Conservation (phyloP, 2,113 vertebrate species). For the Cacatua alba region DNA sequence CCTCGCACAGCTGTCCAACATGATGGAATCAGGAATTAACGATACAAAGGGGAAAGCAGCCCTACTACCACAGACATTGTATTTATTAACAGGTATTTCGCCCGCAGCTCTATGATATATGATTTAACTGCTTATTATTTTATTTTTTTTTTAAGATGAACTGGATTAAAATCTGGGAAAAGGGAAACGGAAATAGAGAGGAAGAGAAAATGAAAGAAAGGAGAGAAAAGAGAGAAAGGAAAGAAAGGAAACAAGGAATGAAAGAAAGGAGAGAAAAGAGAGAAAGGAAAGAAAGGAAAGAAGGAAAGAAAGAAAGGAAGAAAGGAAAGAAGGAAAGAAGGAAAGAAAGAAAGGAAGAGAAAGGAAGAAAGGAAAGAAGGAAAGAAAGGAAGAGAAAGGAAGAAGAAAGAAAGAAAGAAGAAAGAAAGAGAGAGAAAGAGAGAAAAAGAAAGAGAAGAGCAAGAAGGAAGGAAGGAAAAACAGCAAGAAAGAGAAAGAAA, state of each 20-base stretch:
- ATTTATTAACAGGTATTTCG: not conserved
- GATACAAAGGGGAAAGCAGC: not conserved
- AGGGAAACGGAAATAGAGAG: not conserved
- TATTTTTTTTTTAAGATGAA: not conserved
- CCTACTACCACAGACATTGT: not conserved
- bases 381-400: too few relatives aligned
- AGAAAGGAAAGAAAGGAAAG: too few relatives aligned
- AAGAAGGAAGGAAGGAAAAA: not conserved
- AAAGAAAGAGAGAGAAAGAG: rapidly evolving
- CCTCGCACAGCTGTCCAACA: not conserved
- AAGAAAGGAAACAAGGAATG: too few relatives aligned
- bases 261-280: too few relatives aligned
- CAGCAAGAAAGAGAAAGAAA: not conserved
- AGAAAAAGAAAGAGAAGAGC: not conserved
- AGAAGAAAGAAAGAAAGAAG: rapidly evolving
- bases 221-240: too few relatives aligned
- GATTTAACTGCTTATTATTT: not conserved
- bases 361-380: rapidly evolving
- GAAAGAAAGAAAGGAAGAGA: rapidly evolving
- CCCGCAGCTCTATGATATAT: not conserved
- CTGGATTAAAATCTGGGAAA: not conserved
- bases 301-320: too few relatives aligned
- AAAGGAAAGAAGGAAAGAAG: rapidly evolving
- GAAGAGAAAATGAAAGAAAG: not conserved
- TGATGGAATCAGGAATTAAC: not conserved